phyloP scores from a whole-genome alignment of 2,113 vertebrate species.

The Pluvialis apricaria region DNA sequence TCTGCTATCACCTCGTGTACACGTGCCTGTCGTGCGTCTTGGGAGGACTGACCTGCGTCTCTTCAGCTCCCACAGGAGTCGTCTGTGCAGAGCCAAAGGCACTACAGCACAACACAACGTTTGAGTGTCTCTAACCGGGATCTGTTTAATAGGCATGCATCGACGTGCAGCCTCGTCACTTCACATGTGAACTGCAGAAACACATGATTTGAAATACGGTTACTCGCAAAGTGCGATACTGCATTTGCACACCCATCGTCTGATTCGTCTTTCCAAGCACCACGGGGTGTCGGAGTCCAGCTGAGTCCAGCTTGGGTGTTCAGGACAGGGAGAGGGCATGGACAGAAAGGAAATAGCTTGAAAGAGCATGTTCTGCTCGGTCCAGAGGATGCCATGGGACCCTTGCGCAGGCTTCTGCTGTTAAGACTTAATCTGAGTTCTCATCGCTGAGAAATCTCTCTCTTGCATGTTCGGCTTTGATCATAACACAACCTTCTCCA shows the following conservation, averaged over 20 bases:
- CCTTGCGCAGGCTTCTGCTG: not conserved
- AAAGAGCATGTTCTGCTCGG: not conserved
- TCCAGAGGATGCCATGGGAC: not conserved
- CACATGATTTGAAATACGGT: rapidly evolving
- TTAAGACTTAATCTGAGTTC: not conserved
- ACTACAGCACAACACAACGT: not conserved
- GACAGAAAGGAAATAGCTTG: not conserved
- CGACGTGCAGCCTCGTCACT: not conserved
- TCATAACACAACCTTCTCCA: not conserved
- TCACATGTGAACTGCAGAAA: not conserved
- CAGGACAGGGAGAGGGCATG: not conserved
- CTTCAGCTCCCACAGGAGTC: not conserved
- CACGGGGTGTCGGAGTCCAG: rapidly evolving
- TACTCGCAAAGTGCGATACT: rapidly evolving
- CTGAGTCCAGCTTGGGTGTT: not conserved
- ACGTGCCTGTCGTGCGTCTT: not conserved
- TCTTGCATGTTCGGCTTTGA: not conserved
- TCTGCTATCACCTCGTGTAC: not conserved
- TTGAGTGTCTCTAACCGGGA: not conserved
- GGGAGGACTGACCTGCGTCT: not conserved
- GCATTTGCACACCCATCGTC: not conserved
- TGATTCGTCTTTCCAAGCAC: not conserved
- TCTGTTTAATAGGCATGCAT: not conserved
- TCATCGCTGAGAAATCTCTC: not conserved
- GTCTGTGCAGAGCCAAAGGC: not conserved